Percentiles rank a stretch among this genome's conserved stretches.
Evolutionary conservation across 2,113 vertebrate genomes (phyloP).

Genomic region (Loxodonta africana): DNA sequence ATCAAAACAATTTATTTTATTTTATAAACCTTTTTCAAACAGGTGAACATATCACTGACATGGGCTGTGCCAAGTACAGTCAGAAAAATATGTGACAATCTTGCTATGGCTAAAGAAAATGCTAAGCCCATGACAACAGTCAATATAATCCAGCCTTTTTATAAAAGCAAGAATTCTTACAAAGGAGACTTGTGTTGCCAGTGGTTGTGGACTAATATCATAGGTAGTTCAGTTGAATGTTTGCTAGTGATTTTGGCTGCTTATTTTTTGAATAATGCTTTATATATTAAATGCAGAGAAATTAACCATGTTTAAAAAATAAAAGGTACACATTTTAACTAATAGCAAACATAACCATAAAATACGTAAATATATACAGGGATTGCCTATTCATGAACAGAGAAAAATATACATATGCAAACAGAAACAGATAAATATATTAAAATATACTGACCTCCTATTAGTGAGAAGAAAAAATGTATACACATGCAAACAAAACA

Average conservation of each 20-base stretch:
- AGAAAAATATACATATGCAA: slow-evolving; percentile 66
- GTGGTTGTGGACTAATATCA: background rate
- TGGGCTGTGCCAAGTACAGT: background rate
- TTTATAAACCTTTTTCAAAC: background rate
- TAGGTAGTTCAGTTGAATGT: background rate
- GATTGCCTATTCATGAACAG: slow-evolving; percentile 57
- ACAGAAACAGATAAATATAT: slow-evolving; percentile 71
- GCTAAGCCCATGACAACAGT: background rate
- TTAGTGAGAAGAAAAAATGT: slow-evolving; percentile 64
- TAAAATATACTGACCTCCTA: slow-evolving; percentile 68
- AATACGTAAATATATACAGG: slow-evolving; percentile 43
- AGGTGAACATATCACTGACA: background rate
- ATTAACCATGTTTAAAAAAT: slow-evolving; percentile 65
- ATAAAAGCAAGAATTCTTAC: background rate
- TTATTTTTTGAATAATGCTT: background rate
- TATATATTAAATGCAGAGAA: slow-evolving; percentile 36
- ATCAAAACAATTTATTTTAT: no score
- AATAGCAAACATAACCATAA: slow-evolving; percentile 65
- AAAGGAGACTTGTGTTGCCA: background rate
- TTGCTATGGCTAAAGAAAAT: slow-evolving; percentile 17
- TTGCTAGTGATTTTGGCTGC: background rate
- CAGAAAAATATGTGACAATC: background rate
- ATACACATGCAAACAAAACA: slow-evolving; percentile 66
- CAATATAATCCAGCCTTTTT: background rate
- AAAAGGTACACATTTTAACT: slow-evolving; percentile 67